A percentile compares a stretch with the other conserved stretches of the same genome.
phyloP scores from a whole-genome alignment of 2,888 invertebrate species.

The Lypha dubia region DNA sequence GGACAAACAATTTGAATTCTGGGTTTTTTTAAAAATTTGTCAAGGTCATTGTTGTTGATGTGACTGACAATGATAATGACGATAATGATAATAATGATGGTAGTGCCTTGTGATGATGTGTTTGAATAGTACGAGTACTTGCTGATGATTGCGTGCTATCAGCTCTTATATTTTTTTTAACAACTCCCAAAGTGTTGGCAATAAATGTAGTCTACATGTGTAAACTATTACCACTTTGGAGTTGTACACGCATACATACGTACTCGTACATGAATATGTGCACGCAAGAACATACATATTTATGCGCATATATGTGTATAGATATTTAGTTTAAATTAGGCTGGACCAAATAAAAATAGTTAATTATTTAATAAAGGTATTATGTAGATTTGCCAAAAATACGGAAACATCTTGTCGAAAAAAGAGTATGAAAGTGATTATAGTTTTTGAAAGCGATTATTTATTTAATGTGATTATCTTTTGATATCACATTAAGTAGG shows the following conservation, averaged over 20 bases:
- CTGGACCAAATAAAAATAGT: neutral
- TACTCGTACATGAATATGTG: neutral
- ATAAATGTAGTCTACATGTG: slow-evolving; percentile 66
- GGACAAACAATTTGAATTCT: slow-evolving; percentile 65
- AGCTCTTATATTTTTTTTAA: slow-evolving; percentile 53
- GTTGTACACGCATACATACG: slow-evolving; percentile 1
- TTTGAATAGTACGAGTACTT: slow-evolving; percentile 36
- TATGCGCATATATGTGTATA: neutral
- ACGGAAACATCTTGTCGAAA: no score
- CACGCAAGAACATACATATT: neutral
- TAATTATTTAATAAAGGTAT: neutral
- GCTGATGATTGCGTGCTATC: slow-evolving; percentile 61
- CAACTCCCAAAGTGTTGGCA: slow-evolving; percentile 48
- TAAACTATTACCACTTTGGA: slow-evolving; percentile 56
- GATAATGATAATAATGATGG: neutral
- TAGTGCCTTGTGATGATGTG: slow-evolving; percentile 24
- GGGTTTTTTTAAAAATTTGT: slow-evolving; percentile 49
- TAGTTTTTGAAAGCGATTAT: no score
- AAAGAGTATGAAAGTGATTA: no score
- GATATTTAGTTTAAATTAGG: slow-evolving; percentile 3
- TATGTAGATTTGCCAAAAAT: no score
- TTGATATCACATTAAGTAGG: no score
- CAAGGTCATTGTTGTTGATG: slow-evolving; percentile 54
- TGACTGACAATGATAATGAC: slow-evolving; percentile 1
- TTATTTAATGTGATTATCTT: no score